Base-by-base conservation (phyloP, 2,888 invertebrate species). In the Tryphoninae sp. region DNA sequence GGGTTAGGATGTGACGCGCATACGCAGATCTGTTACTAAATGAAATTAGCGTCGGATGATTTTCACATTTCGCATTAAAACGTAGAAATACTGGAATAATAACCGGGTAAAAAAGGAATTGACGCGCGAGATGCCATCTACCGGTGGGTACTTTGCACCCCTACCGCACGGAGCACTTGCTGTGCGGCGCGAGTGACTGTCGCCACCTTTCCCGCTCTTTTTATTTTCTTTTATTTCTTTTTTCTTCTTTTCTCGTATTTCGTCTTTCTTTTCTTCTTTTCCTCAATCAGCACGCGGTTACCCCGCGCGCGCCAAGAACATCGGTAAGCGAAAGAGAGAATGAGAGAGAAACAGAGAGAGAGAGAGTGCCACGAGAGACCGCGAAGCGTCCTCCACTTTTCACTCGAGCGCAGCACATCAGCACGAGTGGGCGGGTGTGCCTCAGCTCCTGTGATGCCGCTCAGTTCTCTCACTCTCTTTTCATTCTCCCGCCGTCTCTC, bases 361-460 rank as follows among this genome's bases (percentile, higher is more conserved):
- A 64, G 61, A 79, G 81, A 76, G 65, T 62, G 77, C 76, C 59
- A 68, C 77, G 77, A 76, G 68, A 40, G 65, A 69, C 71, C 78
- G 75, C 73, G 76, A 76, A 80, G 76, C 80, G 80, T 83, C 78
- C 75, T 81, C 81, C 79, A 79, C 79, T 81, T 81, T 81, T 81
- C 81, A 79, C 81, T 81, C 75, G 79, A 71, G 75, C 74, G 59
- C 69, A 78, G 69, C 68, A 74, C 81, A 74, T 78, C 78, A 67
- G 74, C 81, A 59, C 69, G 78, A 81, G 81, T 81, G 81, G 81
- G 81, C 81, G 81, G 81, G 51, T 61, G 78, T 76, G 26, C 51
- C 69, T 58, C 64, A 67, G 76, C 76, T 77, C 53, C 80, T 72
- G 72, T 76, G 65, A 75, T 81, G 74, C 81, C 78, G 81, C 78